These are phyloP conservation scores for Lytechinus variegatus DNA, from an alignment of 35 echinoderm and acorn worm species.

Conservation along the genomic window DNA sequence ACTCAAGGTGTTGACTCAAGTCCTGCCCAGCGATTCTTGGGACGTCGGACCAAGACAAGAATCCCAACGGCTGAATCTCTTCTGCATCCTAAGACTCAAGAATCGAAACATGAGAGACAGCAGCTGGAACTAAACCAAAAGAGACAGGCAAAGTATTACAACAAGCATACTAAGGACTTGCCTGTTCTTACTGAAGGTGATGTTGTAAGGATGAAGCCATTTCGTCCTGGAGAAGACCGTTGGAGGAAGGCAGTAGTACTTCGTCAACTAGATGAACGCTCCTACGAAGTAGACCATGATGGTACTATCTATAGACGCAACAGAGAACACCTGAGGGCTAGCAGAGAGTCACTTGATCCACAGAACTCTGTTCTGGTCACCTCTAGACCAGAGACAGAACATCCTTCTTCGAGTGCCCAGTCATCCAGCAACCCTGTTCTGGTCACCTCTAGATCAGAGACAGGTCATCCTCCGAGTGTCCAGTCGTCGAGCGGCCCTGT, in stretches of 20 bases:
- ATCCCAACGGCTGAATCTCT: background rate
- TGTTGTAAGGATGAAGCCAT: background rate
- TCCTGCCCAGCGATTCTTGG: background rate
- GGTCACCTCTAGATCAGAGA: too few relatives aligned
- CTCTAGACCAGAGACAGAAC: too few relatives aligned
- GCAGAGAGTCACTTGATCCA: background rate
- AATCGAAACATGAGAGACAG: conserved; percentile 19
- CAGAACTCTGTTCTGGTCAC: too few relatives aligned
- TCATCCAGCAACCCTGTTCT: too few relatives aligned
- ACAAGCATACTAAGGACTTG: conserved; percentile 29
- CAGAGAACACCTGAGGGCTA: background rate
- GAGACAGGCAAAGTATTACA: conserved; percentile 44
- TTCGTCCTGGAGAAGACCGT: background rate
- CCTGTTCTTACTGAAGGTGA: conserved; percentile 19
- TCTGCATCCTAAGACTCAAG: background rate
- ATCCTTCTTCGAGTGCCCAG: too few relatives aligned
- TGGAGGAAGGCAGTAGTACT: background rate
- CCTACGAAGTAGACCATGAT: background rate
- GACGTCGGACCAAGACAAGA: conserved; percentile 45
- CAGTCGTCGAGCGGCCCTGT: too few relatives aligned
- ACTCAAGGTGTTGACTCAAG: background rate
- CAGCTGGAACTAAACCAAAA: background rate
- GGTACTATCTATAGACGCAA: background rate
- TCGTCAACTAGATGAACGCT: background rate
- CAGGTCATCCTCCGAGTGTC: too few relatives aligned